Percentiles rank a stretch among this genome's conserved stretches.
These are phyloP conservation scores for Steinernema carpocapsae DNA, from an alignment of 2,888 invertebrate species.

Conservation along the genomic window DNA sequence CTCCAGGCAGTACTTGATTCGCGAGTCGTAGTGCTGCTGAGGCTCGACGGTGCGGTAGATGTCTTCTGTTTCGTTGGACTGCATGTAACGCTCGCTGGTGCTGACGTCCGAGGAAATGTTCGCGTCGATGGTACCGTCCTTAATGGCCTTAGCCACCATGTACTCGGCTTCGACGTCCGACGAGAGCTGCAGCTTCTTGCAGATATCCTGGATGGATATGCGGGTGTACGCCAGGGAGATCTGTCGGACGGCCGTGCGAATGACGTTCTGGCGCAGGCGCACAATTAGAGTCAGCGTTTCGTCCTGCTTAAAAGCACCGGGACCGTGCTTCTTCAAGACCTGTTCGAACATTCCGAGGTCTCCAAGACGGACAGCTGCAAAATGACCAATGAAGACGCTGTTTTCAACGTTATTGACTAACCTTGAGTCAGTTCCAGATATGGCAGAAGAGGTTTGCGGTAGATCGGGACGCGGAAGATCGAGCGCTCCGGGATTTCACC, in stretches of 20 bases:
- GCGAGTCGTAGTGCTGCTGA: conserved; percentile 76
- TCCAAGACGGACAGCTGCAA: conserved; percentile 83
- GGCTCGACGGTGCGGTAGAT: conserved; percentile 85
- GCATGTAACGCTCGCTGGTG: conserved; percentile 77
- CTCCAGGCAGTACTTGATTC: conserved; percentile 87
- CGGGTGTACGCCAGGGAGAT: conserved; percentile 95
- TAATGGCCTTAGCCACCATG: conserved; percentile 79
- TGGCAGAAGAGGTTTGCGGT: conserved; percentile 86
- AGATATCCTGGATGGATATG: conserved; percentile 92
- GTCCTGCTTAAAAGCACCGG: conserved; percentile 80
- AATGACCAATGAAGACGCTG: conserved; percentile 34
- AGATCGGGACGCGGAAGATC: conserved; percentile 87
- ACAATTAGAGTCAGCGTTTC: conserved; percentile 94
- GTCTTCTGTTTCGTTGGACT: conserved; percentile 94
- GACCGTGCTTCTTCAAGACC: conserved; percentile 85
- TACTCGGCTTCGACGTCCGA: conserved; percentile 92
- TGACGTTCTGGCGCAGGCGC: conserved; percentile 94
- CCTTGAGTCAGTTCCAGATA: conserved; percentile 95
- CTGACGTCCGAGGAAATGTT: conserved; percentile 89
- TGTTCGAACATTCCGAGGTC: conserved; percentile 91
- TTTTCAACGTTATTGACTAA: background rate
- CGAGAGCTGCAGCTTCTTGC: conserved; percentile 80
- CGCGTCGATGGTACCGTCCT: conserved; percentile 98
- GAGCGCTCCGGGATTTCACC: conserved; percentile 97
- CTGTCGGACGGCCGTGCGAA: conserved; percentile 84